Conservation (phyloP, 2,888 invertebrate genomes). For the Hypolimnas misippus region DNA sequence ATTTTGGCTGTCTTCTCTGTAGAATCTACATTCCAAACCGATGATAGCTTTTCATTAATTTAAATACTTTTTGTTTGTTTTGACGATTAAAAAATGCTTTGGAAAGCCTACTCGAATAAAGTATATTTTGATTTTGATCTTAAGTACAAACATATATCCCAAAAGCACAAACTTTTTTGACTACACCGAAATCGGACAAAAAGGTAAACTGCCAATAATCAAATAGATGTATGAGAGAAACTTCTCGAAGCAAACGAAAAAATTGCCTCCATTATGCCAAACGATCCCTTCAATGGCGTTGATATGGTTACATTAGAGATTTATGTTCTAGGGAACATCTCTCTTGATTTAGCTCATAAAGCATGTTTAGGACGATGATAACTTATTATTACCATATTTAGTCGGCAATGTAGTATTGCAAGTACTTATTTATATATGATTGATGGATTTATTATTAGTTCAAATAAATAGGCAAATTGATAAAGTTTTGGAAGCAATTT, state of each 20-base stretch:
- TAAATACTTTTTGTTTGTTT: too few relatives aligned
- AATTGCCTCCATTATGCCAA: constrained; percentile 18
- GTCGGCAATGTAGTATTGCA: not conserved
- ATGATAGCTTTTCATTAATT: too few relatives aligned
- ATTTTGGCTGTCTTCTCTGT: too few relatives aligned
- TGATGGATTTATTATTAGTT: too few relatives aligned
- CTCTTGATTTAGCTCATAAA: constrained; percentile 10
- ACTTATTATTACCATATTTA: not conserved
- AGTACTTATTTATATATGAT: too few relatives aligned
- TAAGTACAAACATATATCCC: too few relatives aligned
- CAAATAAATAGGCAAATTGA: too few relatives aligned
- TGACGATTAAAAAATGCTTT: too few relatives aligned
- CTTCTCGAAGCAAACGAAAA: constrained; percentile 15
- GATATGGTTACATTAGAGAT: constrained; percentile 7
- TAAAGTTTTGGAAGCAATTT: too few relatives aligned
- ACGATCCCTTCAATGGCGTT: constrained; percentile 11
- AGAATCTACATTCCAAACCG: too few relatives aligned
- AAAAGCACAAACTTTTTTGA: not conserved
- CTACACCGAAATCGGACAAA: not conserved
- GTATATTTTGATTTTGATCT: too few relatives aligned
- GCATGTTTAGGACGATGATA: not conserved
- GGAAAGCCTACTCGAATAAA: too few relatives aligned
- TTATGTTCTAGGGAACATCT: constrained; percentile 1
- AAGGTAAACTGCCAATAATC: not conserved
- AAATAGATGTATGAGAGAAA: constrained; percentile 9